Evolutionary conservation across 2,888 invertebrate species (phyloP).

Genomic region (Xanthia icteritia): DNA sequence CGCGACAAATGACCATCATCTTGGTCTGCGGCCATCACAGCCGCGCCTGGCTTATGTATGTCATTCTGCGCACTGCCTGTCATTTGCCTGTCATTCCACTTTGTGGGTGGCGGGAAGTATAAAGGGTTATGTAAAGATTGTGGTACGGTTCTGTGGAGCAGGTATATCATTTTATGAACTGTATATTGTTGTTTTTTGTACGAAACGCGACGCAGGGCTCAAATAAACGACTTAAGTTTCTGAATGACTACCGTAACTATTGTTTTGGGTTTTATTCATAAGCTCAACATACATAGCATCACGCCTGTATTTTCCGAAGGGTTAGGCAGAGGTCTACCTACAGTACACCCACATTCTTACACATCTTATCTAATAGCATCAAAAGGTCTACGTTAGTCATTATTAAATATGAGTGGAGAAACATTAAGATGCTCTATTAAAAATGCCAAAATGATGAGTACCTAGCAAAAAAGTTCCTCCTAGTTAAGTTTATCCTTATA

Average conservation of each 20-base stretch:
- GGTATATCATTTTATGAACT: neutral
- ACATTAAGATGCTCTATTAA: neutral
- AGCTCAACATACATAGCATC: neutral
- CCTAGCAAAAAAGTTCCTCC: neutral
- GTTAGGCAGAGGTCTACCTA: neutral
- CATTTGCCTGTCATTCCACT: slow-evolving; percentile 65
- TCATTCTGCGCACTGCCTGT: slow-evolving; percentile 59
- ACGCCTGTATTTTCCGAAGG: neutral
- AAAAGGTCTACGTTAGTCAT: no score
- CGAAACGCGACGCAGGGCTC: neutral
- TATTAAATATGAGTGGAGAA: neutral
- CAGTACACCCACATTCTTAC: neutral
- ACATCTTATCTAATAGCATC: neutral
- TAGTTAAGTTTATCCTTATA: neutral
- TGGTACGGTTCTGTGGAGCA: neutral
- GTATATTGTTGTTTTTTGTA: neutral
- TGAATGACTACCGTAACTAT: neutral
- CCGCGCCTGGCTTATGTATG: slow-evolving; percentile 57
- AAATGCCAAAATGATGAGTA: neutral
- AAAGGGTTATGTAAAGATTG: slow-evolving; percentile 25
- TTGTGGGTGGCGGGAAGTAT: slow-evolving; percentile 69
- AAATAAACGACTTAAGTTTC: neutral
- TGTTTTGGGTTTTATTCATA: neutral
- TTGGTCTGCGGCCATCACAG: slow-evolving; percentile 50
- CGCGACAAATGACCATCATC: slow-evolving; percentile 74